These are phyloP conservation scores for Artibeus lituratus DNA, from an alignment of 2,797 vertebrate genomes.

Conservation along the genomic window DNA sequence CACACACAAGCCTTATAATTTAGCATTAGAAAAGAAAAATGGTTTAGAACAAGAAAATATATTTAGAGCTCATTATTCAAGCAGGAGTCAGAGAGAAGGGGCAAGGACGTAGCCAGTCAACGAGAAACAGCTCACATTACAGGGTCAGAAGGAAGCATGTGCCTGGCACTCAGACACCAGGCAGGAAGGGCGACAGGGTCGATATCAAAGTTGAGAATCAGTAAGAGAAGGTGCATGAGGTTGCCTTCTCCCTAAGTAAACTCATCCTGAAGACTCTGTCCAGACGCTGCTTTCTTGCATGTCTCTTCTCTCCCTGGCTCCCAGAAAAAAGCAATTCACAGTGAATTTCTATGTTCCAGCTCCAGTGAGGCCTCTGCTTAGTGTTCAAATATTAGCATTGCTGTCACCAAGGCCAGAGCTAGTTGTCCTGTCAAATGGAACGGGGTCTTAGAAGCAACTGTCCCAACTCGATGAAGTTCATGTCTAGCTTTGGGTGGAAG, in stretches of 20 bases:
- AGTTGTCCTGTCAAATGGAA: background rate
- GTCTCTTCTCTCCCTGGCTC: background rate
- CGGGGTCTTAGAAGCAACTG: background rate
- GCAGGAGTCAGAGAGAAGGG: constrained; percentile 46
- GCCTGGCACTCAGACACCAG: background rate
- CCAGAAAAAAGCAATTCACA: background rate
- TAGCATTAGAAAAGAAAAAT: constrained; percentile 67
- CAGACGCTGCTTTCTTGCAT: background rate
- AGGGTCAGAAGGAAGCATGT: constrained; percentile 7
- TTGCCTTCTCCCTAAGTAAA: background rate
- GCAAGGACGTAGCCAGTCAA: background rate
- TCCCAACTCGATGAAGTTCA: background rate
- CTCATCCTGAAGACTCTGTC: background rate
- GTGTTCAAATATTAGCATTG: background rate
- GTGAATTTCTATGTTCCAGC: background rate
- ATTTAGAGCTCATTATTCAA: constrained; percentile 58
- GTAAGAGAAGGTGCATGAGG: background rate
- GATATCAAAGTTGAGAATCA: background rate
- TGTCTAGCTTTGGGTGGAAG: background rate
- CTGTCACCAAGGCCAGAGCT: background rate
- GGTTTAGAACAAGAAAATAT: constrained; percentile 56
- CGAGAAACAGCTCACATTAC: background rate
- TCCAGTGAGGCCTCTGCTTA: background rate
- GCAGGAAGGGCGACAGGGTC: background rate
- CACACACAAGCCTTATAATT: constrained; percentile 62